Evolutionary conservation across 2,888 invertebrate genomes (phyloP).

Genomic region (Cryptosula pallasiana): DNA sequence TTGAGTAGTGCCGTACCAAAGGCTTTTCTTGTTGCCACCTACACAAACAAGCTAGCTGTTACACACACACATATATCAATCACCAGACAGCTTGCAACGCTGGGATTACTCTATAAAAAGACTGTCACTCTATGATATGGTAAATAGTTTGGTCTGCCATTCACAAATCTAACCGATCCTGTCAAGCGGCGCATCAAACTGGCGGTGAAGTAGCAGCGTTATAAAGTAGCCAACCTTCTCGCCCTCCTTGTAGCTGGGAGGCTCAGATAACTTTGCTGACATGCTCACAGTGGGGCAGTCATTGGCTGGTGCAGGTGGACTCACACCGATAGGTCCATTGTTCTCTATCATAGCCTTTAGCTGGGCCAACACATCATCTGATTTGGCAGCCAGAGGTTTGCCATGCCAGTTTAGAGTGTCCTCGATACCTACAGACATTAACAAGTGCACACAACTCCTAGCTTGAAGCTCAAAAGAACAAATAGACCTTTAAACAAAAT

Average conservation of each 20-base stretch:
- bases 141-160: no score
- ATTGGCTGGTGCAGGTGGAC: slow-evolving; percentile 62
- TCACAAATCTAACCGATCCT: no score
- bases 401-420: slow-evolving; percentile 96
- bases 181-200: no score
- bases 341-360: slow-evolving; percentile 64
- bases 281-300: slow-evolving; percentile 72
- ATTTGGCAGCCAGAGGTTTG: slow-evolving; percentile 82
- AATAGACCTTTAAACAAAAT: no score
- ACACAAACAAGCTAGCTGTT: background rate
- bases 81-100: background rate
- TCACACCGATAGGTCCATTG: slow-evolving; percentile 61
- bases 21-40: slow-evolving; percentile 62
- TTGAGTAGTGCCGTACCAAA: slow-evolving; percentile 92
- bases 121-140: no score
- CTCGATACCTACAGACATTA: slow-evolving; percentile 82
- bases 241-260: slow-evolving; percentile 72
- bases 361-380: slow-evolving; percentile 60
- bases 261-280: slow-evolving; percentile 65
- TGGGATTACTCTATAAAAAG: background rate
- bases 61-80: background rate
- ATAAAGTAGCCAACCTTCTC: slow-evolving; percentile 44
- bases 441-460: no score
- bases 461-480: no score
- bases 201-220: no score